phyloP scores from a whole-genome alignment of 2,888 invertebrate species.

The Lasius fuliginosus region DNA sequence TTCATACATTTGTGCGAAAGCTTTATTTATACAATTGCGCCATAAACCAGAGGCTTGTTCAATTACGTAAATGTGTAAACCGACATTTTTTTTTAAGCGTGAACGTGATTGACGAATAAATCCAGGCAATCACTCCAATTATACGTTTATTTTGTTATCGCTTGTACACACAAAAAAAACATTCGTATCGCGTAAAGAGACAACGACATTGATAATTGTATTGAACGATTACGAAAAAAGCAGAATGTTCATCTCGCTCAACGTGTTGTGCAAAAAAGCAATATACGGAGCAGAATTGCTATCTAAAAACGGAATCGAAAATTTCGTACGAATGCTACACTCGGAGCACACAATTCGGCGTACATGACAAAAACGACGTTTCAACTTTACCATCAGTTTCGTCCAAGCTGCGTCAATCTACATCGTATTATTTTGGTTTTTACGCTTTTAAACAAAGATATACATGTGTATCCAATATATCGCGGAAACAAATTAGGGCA shows the following conservation, averaged over 20 bases:
- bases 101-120: conserved; percentile 27
- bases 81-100: not conserved
- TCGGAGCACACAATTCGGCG: not conserved
- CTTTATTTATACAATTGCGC: not conserved
- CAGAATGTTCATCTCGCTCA: not conserved
- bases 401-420: conserved; percentile 10
- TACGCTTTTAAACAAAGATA: not conserved
- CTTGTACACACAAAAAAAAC: conserved; percentile 15
- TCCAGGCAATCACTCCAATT: not conserved
- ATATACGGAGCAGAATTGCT: not conserved
- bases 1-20: not conserved
- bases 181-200: not conserved
- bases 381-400: conserved; percentile 27
- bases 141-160: conserved; percentile 11
- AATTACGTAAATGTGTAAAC: not conserved
- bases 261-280: conserved; percentile 26
- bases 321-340: conserved; percentile 20
- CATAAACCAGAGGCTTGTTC: not conserved
- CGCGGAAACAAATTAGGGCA: not conserved
- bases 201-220: conserved; percentile 21
- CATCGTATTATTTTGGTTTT: conserved; percentile 1
- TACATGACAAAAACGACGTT: conserved; percentile 19
- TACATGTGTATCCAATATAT: not conserved
- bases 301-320: conserved; percentile 33
- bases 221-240: conserved; percentile 16